Conservation (phyloP, 2,113 vertebrate species). For the Picathartes gymnocephalus region DNA sequence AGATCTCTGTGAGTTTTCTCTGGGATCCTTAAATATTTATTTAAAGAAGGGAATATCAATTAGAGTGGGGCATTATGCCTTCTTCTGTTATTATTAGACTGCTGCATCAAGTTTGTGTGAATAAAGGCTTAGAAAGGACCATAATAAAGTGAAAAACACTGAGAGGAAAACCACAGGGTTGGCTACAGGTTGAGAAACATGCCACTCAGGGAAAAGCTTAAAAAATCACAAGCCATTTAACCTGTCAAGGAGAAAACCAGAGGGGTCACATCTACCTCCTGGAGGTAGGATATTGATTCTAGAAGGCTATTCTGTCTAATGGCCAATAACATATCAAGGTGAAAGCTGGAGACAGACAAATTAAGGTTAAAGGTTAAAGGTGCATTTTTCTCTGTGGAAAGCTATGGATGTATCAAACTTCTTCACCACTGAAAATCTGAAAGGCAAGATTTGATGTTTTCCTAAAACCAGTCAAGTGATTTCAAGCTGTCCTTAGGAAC, state of each 20-base stretch:
- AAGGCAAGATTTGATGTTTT: neutral
- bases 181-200: neutral
- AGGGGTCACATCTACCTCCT: neutral
- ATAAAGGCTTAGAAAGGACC: neutral
- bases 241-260: neutral
- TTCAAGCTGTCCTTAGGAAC: neutral
- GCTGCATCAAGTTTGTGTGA: neutral
- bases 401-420: neutral
- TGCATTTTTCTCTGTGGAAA: neutral
- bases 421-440: neutral
- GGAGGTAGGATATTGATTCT: neutral
- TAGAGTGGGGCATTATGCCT: neutral
- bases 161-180: neutral
- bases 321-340: neutral
- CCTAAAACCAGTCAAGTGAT: neutral
- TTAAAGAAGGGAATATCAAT: neutral
- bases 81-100: neutral
- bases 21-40: neutral
- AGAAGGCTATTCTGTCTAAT: neutral
- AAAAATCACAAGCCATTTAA: neutral
- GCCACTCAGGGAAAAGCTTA: neutral
- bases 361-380: neutral
- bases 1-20: neutral
- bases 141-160: neutral
- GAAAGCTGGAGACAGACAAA: neutral